Evolutionary conservation across 2,113 vertebrate genomes (phyloP), one percentile per base, ranked within the genome.

Genomic region (Carassius carassius): DNA sequence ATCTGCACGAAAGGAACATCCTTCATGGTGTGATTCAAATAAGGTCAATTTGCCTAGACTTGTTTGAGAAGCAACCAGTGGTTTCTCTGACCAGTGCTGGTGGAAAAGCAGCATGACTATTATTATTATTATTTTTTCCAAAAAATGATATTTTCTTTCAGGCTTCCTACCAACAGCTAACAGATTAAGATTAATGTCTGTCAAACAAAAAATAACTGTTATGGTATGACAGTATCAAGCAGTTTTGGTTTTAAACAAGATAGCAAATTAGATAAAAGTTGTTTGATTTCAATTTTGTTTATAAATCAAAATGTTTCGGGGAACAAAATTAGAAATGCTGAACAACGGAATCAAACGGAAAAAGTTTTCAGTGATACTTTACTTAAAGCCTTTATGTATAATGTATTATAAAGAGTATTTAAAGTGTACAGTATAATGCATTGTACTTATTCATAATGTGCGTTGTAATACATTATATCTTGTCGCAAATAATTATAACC

Each of bases 61-160:
- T 56, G 17, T 9, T 56, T 77, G 49, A 77, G 51, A 32, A 19
- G 51, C 21, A 35, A 32, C 54, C 54, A n/a, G 58, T 70, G 13
- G 32, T 74, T 86, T 65, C 51, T 44, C 44, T 44, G 41, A 51
- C 58, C 82, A 72, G 9, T 35, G 25, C 5, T 17, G 74, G 17
- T n/a, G 56, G 41, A 73, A 73, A 73, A 73, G 73, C 5, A n/a
- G 23, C 13, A 44, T 58, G 67, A 25, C 58, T 49, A 56, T 75
- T 13, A 67, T 78, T 77, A n/a, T 58, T 78, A 21, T 37, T 29
- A 29, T 29, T 29, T 29, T 29, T 58, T 80, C 16, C 54, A 56
- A 63, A n/a, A 3, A 21, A 44, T 17, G 6, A 1, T 11, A 54
- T 25, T 37, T 56, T 25, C 9, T 47, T n/a, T 14, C 9, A 78